Evolutionary conservation across 2,888 invertebrate species (phyloP), one percentile per base, ranked within the genome.

Genomic region (Idaea biselata): DNA sequence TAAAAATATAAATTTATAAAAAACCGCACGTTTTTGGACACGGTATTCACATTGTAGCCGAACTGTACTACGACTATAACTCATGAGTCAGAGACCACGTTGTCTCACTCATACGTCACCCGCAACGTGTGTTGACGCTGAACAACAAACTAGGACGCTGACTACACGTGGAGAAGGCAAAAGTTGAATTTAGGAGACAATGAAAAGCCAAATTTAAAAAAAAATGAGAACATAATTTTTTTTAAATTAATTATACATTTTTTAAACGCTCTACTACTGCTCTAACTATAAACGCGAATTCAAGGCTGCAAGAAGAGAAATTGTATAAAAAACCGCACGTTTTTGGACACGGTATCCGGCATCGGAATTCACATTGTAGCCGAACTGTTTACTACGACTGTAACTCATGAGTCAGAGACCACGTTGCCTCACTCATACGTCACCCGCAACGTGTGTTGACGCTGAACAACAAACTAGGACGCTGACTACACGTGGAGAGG

Each of bases 401-500:
- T 68, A 75, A 74, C 70, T 71, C 70, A 65, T 72, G 71, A 70
- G 60, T 72, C 71, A 72, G 60, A 8, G 32, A 58, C 55, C 66
- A 66, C 66, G 66, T 66, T 66, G 61, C 64, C 60, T 58, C 56
- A 60, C 18, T 7, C 55, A 58, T 69, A 70, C 76, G 74, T 73
- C 64, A 62, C 62, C 58, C 6, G 62, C 71, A 76, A 77, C 76
- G 76, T 76, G 79, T 71, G 67, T 66, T 55, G n/a, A 63, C 71
- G 25, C 18, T 8, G 62, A 69, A 62, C 62, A 69, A 59, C 56
- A 60, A 16, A 25, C 32, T 60, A 57, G 59, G 63, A 60, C n/a
- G 32, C 16, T 55, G 32, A 54, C 58, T 55, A 62, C 58, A 58
- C 18, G 55, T 55, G 61, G 55, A 58, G 53, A 25, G 25, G 53